phyloP scores from a whole-genome alignment of 2,888 invertebrate species.

The Spialia ferax region DNA sequence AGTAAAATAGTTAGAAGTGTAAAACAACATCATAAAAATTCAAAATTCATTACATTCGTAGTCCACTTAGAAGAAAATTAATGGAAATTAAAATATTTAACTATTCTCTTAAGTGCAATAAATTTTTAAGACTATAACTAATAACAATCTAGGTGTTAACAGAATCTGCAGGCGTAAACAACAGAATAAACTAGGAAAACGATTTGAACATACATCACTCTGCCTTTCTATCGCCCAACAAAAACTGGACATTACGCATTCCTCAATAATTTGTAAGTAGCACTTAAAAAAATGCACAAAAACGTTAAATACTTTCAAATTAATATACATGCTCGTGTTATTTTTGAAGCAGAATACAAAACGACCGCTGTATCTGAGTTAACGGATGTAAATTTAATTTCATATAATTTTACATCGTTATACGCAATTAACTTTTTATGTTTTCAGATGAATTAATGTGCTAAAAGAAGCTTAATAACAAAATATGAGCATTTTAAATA shows the following conservation, averaged over 20 bases:
- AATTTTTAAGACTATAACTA: no score
- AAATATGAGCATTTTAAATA: constrained; percentile 39
- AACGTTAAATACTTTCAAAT: constrained; percentile 32
- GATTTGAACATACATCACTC: no score
- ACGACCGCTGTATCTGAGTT: constrained; percentile 30
- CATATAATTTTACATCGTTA: constrained; percentile 40
- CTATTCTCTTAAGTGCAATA: no score
- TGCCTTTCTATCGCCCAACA: no score
- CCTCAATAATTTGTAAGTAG: constrained; percentile 18
- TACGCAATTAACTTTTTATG: constrained; percentile 40
- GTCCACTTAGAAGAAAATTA: no score
- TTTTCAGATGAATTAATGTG: constrained; percentile 40
- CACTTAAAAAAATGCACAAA: constrained; percentile 22
- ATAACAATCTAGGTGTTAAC: no score
- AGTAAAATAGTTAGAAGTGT: no score
- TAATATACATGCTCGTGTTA: constrained; percentile 27
- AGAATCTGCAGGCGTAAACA: no score
- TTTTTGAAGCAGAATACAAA: constrained; percentile 38
- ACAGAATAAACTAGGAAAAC: no score
- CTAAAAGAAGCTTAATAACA: constrained; percentile 40
- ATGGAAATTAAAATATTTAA: no score
- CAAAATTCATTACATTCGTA: no score
- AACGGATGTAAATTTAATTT: constrained; percentile 40
- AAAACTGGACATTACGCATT: background rate
- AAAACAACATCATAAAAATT: no score